Conservation (phyloP, 2,113 vertebrate species). For the Ellobius talpinus region DNA sequence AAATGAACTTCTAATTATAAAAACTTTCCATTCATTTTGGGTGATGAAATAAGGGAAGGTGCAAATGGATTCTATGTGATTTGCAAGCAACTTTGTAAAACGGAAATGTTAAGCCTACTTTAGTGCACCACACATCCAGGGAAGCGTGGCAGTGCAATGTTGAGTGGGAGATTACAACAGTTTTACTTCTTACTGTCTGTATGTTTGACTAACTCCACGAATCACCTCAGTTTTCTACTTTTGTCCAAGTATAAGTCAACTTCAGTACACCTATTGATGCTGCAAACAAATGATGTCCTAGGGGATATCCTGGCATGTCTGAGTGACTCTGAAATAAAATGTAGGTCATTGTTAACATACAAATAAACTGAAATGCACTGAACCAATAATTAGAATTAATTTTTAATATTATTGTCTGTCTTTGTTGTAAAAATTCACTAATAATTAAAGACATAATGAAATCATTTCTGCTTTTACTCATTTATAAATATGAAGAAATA, state of each 20-base stretch:
- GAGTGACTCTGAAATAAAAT: neutral
- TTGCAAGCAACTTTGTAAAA: slow-evolving; percentile 79
- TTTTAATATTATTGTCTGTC: slow-evolving; percentile 20
- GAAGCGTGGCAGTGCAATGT: slow-evolving; percentile 28
- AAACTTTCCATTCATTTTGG: slow-evolving; percentile 71
- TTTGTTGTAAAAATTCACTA: neutral
- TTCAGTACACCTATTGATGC: neutral
- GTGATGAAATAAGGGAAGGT: neutral
- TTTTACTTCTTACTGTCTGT: neutral
- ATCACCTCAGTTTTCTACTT: neutral
- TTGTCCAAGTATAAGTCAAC: neutral
- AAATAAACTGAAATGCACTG: neutral
- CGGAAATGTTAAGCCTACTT: slow-evolving; percentile 73
- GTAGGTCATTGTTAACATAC: neutral
- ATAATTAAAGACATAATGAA: neutral
- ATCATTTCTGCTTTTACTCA: neutral
- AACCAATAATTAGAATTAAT: neutral
- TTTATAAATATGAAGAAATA: neutral
- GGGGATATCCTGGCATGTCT: neutral
- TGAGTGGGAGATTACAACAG: slow-evolving; percentile 74
- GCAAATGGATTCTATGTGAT: slow-evolving; percentile 61
- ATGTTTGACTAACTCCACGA: neutral
- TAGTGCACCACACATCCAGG: slow-evolving; percentile 65
- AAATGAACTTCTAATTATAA: slow-evolving; percentile 72
- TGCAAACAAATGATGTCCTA: neutral